Evolutionary conservation across 2,888 invertebrate species (phyloP).

Genomic region (Leucophora obtusa): DNA sequence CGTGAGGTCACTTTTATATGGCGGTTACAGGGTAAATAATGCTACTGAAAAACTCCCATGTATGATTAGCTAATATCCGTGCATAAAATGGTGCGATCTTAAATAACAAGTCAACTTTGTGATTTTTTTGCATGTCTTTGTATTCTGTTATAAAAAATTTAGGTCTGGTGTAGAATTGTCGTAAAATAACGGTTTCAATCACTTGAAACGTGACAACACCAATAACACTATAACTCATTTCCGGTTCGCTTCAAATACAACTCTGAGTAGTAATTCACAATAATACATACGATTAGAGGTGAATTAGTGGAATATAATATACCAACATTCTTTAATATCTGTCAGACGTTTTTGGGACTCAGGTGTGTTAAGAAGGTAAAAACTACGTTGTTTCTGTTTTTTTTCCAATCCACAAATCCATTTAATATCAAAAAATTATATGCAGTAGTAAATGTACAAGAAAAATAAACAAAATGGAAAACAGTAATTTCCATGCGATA

Average conservation of each 20-base stretch:
- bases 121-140: too few relatives aligned
- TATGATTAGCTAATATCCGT: too few relatives aligned
- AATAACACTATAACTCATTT: neutral
- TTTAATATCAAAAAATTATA: constrained; percentile 45
- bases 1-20: too few relatives aligned
- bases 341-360: constrained; percentile 69
- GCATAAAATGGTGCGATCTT: too few relatives aligned
- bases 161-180: too few relatives aligned
- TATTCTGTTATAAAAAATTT: too few relatives aligned
- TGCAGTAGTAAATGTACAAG: constrained; percentile 55
- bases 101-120: too few relatives aligned
- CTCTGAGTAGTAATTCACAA: constrained; percentile 47
- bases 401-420: constrained; percentile 50
- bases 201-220: too few relatives aligned
- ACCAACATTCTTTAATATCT: constrained; percentile 45
- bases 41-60: too few relatives aligned
- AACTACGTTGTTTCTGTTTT: constrained; percentile 49
- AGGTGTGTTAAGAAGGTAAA: constrained; percentile 70
- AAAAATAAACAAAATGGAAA: constrained; percentile 54
- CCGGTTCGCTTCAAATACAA: constrained; percentile 25
- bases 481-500: constrained; percentile 31
- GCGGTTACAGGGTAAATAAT: too few relatives aligned
- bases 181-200: too few relatives aligned
- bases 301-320: constrained; percentile 18
- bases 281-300: constrained; percentile 2